Evolutionary conservation across 2,888 invertebrate genomes (phyloP).

Genomic region (Caenorhabditis becei): DNA sequence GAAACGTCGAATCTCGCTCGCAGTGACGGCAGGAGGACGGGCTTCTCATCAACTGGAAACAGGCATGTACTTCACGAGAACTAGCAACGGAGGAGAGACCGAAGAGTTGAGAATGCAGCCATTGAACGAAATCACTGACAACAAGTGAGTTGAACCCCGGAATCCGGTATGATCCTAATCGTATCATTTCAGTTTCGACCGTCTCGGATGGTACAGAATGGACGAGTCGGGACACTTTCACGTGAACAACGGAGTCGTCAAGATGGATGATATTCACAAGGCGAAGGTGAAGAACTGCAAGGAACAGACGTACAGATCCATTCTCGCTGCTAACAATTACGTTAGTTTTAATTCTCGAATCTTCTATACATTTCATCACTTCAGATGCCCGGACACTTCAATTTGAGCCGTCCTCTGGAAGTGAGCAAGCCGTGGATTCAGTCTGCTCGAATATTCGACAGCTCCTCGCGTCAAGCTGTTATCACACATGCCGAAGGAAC

Average conservation of each 20-base stretch:
- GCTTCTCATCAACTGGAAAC: slow-evolving; percentile 77
- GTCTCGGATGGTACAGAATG: slow-evolving; percentile 80
- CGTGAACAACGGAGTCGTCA: slow-evolving; percentile 77
- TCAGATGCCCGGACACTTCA: slow-evolving; percentile 71
- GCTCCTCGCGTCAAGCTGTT: slow-evolving; percentile 73
- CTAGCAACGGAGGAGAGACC: slow-evolving; percentile 72
- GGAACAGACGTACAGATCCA: slow-evolving; percentile 76
- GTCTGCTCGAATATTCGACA: slow-evolving; percentile 76
- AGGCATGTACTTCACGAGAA: slow-evolving; percentile 80
- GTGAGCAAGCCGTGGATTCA: slow-evolving; percentile 76
- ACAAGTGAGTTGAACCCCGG: slow-evolving; percentile 70
- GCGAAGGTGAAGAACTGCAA: slow-evolving; percentile 79
- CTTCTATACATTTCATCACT: neutral
- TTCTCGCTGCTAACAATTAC: slow-evolving; percentile 79
- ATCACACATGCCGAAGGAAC: slow-evolving; percentile 79
- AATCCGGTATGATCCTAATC: neutral
- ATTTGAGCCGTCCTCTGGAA: slow-evolving; percentile 74
- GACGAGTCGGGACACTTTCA: slow-evolving; percentile 71
- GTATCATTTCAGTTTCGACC: slow-evolving; percentile 74
- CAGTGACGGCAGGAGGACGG: slow-evolving; percentile 75
- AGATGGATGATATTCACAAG: slow-evolving; percentile 79
- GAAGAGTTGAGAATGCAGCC: slow-evolving; percentile 76
- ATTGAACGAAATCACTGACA: slow-evolving; percentile 78
- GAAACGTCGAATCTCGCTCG: slow-evolving; percentile 69
- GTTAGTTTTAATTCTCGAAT: slow-evolving; percentile 56